Evolutionary conservation across 2,888 invertebrate genomes (phyloP), one percentile per base, ranked within the genome.

Genomic region (Leucophenga maculata): DNA sequence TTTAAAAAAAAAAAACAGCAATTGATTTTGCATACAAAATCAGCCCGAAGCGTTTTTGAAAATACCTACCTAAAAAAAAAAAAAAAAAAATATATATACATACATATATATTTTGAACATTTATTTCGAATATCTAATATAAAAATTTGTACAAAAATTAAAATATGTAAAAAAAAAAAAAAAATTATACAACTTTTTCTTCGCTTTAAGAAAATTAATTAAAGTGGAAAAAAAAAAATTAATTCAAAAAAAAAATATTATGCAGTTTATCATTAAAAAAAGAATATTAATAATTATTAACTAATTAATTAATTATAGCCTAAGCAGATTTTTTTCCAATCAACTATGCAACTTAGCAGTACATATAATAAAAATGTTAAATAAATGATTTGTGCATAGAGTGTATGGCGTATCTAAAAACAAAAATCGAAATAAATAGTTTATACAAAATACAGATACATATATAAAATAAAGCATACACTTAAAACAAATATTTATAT

Each of bases 141-240:
- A 13, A 22, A 55, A 57, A 32, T 31, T 16, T 57, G 26, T 26
- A 57, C 26, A 26, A 26, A 26, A 57, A 4, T 22, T 16, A 31
- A 55, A 20, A 55, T 55, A 22, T 55, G 54, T 55, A 55, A 20
- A 50, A 18, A 16, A 59, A 59, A 62, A n/a, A 14, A 16, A 18
- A 32, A 39, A 18, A 72, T 55, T 72, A 69, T 76, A 78, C 77
- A 75, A 78, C 82, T 79, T 82, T 79, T 83, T 80, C 82, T 82
- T 82, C 78, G 79, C 78, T 79, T 80, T 77, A 78, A 78, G 76
- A 77, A 71, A 73, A 75, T 74, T 73, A 68, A 59, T 62, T 72
- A 73, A 72, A 69, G n/a, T n/a, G n/a, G 67, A 75, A 75, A 75
- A 77, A 76, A 68, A 62, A 68, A 72, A n/a, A n/a, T n/a, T n/a